Base-by-base conservation (phyloP, 2,888 invertebrate species). In the Saturnia pavonia region DNA sequence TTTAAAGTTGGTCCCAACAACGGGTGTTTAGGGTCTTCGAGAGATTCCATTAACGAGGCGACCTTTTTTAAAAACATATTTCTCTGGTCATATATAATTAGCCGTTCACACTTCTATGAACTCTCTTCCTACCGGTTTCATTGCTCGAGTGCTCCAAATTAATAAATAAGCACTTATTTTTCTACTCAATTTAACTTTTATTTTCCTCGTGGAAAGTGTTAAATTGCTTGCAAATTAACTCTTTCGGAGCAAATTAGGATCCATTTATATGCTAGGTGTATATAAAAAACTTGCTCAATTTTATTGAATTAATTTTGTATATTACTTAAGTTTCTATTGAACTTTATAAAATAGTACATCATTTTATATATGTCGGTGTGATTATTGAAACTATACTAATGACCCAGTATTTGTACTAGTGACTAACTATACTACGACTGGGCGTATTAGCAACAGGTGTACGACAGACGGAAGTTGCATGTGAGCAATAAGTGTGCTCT, bases 1-100 rank as follows among this genome's bases (percentile, higher is more conserved):
- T 81, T 87, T 69, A 91, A 78, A 69, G 84, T 87, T 12, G 91
- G 90, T 1, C 89, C 91, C 71, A 91, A 74, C 73, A 90, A 81
- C 71, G 90, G 91, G 75, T 88, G 74, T 45, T 83, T 75, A 34
- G 84, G 79, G 72, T 89, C 82, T 72, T 90, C 90, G 14, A 88
- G 76, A 7, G 73, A 71, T 77, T 85, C 77, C 3, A 80, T 72
- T 67, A 78, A 78, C 25, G 72, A 74, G 73, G 82, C 75, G 63
- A 86, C 51, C 75, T 79, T 83, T 72, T 81, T 57, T 42, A 77
- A 71, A 75, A 77, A 69, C 86, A 86, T 87, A 67, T 68, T 75
- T 70, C 43, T 51, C 11, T 42, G 42, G 57, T 60, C 11, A 27
- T 60, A 27, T 27, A 25, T 67, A 69, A 70, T 74, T 71, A 68